Evolutionary conservation across 2,888 invertebrate genomes (phyloP).

Genomic region (Holacanthella duospinosa): DNA sequence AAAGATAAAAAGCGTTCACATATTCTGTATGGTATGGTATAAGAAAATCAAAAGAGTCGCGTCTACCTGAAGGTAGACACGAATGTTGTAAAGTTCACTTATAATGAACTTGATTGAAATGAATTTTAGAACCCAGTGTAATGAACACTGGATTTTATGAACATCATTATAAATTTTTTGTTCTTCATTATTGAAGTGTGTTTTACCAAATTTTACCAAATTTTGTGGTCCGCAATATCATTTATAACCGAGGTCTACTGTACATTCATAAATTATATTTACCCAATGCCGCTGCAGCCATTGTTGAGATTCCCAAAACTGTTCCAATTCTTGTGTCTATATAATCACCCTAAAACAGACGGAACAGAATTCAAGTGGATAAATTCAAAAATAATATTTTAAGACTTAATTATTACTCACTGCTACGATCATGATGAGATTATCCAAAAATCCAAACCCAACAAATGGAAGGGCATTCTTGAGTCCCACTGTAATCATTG

Average conservation of each 20-base stretch:
- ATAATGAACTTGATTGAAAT: neutral
- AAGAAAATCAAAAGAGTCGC: no score
- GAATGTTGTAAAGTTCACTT: neutral
- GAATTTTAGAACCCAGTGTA: no score
- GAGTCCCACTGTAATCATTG: conserved; percentile 56
- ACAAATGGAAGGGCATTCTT: conserved; percentile 92
- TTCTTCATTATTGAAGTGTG: no score
- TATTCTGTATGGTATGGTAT: no score
- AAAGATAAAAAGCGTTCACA: no score
- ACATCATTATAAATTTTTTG: no score
- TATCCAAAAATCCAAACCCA: conserved; percentile 96
- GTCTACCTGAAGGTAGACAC: no score
- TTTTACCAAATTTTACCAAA: no score
- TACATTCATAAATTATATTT: no score
- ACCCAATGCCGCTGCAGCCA: conserved; percentile 67
- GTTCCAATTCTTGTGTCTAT: conserved; percentile 80
- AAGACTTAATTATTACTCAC: conserved; percentile 53
- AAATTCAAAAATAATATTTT: neutral
- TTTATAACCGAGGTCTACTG: no score
- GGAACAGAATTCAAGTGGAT: neutral
- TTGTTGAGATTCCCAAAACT: conserved; percentile 78
- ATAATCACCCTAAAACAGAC: conserved; percentile 73
- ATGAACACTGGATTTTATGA: no score
- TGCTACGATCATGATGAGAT: conserved; percentile 95
- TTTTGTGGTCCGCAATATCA: no score